Conservation (phyloP, 2,888 invertebrate species). For the Mesorhabditis spiculigera region DNA sequence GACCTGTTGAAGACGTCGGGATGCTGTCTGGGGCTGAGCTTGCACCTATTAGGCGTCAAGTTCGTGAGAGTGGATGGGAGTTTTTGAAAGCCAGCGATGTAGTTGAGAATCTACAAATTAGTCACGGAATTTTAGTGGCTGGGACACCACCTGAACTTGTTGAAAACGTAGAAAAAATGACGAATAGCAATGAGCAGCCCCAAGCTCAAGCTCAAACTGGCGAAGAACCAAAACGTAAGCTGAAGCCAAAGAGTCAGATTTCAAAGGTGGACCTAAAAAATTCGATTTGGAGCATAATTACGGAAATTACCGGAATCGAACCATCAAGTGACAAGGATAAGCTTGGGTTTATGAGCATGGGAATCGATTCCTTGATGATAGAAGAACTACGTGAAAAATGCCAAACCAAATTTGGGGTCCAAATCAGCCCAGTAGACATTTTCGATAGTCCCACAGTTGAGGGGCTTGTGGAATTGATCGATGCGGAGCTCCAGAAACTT, state of each 20-base stretch:
- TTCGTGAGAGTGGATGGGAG: slow-evolving; percentile 39
- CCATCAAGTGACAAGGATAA: slow-evolving; percentile 16
- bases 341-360: slow-evolving; percentile 49
- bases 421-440: slow-evolving; percentile 53
- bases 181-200: too few species aligned
- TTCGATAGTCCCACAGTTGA: slow-evolving; percentile 38
- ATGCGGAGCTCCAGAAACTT: background rate
- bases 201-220: too few species aligned
- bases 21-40: slow-evolving; percentile 47
- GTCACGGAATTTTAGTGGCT: background rate
- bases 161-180: too few species aligned
- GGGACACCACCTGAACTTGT: too few species aligned
- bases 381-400: slow-evolving; percentile 39
- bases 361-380: slow-evolving; percentile 52
- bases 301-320: slow-evolving; percentile 35
- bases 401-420: slow-evolving; percentile 16
- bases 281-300: slow-evolving; percentile 26
- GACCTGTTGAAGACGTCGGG: slow-evolving; percentile 46
- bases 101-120: slow-evolving; percentile 8
- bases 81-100: slow-evolving; percentile 27
- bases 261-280: background rate
- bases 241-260: too few species aligned
- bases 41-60: slow-evolving; percentile 28
- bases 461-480: slow-evolving; percentile 19
- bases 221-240: too few species aligned